phyloP scores from a whole-genome alignment of 2,113 vertebrate genomes.

The Lontra canadensis region DNA sequence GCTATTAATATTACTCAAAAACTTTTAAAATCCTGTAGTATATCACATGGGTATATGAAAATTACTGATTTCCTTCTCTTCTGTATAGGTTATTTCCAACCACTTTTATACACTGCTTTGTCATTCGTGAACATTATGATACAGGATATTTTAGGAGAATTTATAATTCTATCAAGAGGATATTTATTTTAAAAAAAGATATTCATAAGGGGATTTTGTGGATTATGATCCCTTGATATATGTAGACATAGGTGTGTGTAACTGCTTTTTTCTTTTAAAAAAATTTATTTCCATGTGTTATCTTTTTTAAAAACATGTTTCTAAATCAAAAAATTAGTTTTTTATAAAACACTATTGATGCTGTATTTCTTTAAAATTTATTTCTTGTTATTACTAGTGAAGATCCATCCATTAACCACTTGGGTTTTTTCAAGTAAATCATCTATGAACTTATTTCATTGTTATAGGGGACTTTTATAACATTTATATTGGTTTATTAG shows the following conservation, averaged over 20 bases:
- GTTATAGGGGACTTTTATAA: background rate
- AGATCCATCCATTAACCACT: background rate
- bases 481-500: background rate
- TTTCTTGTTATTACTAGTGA: background rate
- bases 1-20: background rate
- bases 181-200: background rate
- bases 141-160: background rate
- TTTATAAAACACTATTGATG: background rate
- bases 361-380: background rate
- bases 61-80: background rate
- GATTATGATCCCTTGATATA: background rate
- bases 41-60: background rate
- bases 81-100: background rate
- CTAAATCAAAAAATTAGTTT: background rate
- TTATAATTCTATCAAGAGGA: background rate
- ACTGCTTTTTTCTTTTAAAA: background rate
- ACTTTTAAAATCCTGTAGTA: background rate
- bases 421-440: background rate
- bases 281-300: background rate
- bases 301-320: background rate
- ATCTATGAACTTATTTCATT: background rate
- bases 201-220: background rate
- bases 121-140: background rate
- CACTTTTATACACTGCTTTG: background rate
- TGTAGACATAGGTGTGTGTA: background rate